A percentile compares a stretch with the other conserved stretches of the same genome.
Evolutionary conservation across 53 echinoderm and acorn worm genomes (phyloP).

Genomic region (Mesocentrotus franciscanus): DNA sequence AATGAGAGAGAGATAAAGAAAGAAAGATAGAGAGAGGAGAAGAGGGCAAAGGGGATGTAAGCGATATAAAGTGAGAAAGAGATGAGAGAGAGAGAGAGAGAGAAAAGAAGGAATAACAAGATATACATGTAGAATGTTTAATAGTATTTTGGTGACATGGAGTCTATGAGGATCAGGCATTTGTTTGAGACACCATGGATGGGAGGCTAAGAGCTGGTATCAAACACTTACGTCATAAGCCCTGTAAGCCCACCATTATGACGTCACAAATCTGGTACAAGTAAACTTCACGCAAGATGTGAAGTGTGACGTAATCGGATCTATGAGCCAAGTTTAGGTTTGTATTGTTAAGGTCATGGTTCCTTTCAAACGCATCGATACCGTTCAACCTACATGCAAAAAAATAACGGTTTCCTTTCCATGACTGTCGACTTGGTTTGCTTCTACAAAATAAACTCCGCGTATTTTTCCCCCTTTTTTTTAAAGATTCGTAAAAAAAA

Average conservation of each 20-base stretch:
- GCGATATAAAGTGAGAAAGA: neutral
- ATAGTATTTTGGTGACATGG: neutral
- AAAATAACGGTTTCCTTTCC: neutral
- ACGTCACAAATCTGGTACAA: slow-evolving; percentile 23
- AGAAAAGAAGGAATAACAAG: neutral
- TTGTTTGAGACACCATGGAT: neutral
- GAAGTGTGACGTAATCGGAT: slow-evolving; percentile 9
- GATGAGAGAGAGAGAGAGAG: neutral
- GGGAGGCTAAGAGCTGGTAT: neutral
- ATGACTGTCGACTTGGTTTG: neutral
- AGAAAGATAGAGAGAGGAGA: neutral
- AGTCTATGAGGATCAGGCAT: neutral
- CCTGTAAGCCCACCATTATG: slow-evolving; percentile 21
- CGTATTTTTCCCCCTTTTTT: too few species aligned
- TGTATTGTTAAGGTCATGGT: neutral
- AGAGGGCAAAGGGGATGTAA: neutral
- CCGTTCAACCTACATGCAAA: neutral
- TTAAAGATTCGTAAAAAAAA: too few species aligned
- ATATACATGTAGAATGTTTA: neutral
- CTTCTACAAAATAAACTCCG: too few species aligned
- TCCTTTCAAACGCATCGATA: neutral
- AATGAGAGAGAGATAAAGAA: neutral
- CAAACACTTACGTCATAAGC: slow-evolving; percentile 29
- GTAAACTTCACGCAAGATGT: neutral
- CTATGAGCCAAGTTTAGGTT: neutral